Evolutionary conservation across 2,113 vertebrate species (phyloP).

Genomic region (Ranitomeya variabilis): DNA sequence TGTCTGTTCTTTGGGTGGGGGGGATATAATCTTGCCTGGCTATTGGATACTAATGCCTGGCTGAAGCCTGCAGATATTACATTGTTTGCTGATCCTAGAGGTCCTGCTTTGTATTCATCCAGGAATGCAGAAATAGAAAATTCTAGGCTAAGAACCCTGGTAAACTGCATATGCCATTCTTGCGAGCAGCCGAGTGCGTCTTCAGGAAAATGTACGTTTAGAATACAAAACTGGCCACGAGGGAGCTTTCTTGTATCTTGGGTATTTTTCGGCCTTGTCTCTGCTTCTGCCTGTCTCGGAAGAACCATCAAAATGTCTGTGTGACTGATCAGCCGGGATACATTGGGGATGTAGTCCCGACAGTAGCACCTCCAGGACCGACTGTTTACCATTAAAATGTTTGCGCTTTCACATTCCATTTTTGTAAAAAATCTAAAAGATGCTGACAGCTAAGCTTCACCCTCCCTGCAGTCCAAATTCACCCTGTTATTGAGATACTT

Average conservation of each 20-base stretch:
- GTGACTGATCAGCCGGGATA: not conserved
- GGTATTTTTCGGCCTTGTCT: not conserved
- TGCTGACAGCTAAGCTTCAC: not conserved
- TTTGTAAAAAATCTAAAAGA: not conserved
- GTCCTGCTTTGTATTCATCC: not conserved
- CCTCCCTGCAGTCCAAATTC: not conserved
- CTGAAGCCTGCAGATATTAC: slow-evolving; percentile 2
- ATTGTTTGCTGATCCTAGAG: not conserved
- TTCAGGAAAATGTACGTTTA: not conserved
- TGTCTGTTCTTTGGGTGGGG: not conserved
- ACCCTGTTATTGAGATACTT: too few relatives aligned
- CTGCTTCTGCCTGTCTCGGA: not conserved
- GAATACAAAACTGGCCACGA: not conserved
- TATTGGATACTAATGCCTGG: not conserved
- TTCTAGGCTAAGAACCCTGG: not conserved
- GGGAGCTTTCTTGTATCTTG: not conserved
- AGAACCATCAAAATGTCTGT: not conserved
- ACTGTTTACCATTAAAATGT: not conserved
- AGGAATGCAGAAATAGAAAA: not conserved
- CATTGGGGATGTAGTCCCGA: not conserved
- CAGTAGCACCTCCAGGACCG: not conserved
- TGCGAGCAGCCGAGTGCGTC: not conserved
- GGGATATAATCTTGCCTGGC: slow-evolving; percentile 23
- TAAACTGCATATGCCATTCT: not conserved
- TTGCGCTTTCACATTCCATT: not conserved